These are phyloP conservation scores for Sarcoramphus papa DNA, from an alignment of 2,797 vertebrate genomes.

Conservation along the genomic window DNA sequence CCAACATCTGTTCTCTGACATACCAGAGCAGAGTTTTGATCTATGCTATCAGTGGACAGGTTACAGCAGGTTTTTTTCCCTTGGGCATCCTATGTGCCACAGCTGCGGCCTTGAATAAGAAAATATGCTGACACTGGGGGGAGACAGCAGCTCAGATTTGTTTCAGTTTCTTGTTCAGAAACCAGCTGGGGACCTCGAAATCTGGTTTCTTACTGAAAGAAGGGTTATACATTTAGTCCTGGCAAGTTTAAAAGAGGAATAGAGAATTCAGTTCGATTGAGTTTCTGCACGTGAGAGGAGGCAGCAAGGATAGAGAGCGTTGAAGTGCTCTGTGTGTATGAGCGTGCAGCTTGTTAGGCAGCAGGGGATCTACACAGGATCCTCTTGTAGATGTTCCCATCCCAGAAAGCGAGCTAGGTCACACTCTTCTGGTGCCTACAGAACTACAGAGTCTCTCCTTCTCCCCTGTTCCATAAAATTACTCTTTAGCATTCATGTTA, in stretches of 20 bases:
- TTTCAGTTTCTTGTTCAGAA: neutral
- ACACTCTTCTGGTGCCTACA: neutral
- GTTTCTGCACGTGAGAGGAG: neutral
- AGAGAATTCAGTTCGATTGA: neutral
- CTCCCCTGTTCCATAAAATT: neutral
- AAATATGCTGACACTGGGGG: constrained; percentile 39
- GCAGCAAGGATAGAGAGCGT: neutral
- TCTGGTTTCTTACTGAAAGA: neutral
- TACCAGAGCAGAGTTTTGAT: neutral
- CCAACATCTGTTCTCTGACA: neutral
- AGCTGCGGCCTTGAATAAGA: neutral
- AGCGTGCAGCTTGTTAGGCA: neutral
- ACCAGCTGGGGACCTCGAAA: neutral
- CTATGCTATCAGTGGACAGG: neutral
- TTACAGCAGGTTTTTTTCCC: neutral
- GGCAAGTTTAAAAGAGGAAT: neutral
- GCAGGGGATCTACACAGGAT: neutral
- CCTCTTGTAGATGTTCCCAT: neutral
- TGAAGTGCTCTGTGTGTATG: neutral
- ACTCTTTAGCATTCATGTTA: neutral
- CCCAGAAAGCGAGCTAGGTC: neutral
- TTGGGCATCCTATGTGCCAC: neutral
- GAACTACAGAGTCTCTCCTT: neutral
- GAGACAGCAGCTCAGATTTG: constrained; percentile 46
- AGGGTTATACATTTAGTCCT: neutral